Conservation (phyloP, 2,113 vertebrate genomes). For the Chionis minor region DNA sequence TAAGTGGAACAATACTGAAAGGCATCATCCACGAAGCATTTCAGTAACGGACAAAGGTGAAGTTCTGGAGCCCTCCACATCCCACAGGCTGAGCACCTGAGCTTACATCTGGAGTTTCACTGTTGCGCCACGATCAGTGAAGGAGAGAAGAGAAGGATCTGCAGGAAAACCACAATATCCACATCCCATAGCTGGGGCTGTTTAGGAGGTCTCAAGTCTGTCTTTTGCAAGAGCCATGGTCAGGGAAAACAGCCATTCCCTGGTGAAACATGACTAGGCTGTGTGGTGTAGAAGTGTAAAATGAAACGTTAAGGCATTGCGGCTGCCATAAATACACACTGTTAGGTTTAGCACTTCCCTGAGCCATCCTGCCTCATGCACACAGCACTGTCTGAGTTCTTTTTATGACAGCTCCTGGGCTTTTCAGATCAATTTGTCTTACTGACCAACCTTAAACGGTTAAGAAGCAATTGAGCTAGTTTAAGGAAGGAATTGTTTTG, state of each 20-base stretch:
- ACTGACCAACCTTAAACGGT: slow-evolving; percentile 50
- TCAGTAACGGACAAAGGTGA: background rate
- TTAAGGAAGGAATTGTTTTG: slow-evolving; percentile 47
- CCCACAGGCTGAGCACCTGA: background rate
- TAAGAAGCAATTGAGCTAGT: slow-evolving; percentile 51
- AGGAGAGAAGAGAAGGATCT: background rate
- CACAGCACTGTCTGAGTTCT: slow-evolving; percentile 1
- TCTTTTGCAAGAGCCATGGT: background rate
- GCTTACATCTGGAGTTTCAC: background rate
- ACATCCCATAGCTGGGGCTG: background rate
- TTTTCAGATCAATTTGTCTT: slow-evolving; percentile 62
- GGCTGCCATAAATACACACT: slow-evolving; percentile 58
- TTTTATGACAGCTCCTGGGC: slow-evolving; percentile 49
- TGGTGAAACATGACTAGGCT: background rate
- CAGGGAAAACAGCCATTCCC: background rate
- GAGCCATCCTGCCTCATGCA: slow-evolving; percentile 19
- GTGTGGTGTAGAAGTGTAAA: slow-evolving; percentile 19
- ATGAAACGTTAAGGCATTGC: slow-evolving; percentile 54
- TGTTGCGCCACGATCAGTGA: background rate
- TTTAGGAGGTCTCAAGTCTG: background rate
- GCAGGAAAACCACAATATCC: background rate
- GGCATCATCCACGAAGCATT: background rate
- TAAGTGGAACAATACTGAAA: background rate
- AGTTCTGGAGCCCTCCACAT: background rate
- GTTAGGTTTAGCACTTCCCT: slow-evolving; percentile 57